A percentile compares a stretch with the other conserved stretches of the same genome.
Conservation (phyloP, 1,140 invertebrate species). For the Aphis gossypii region DNA sequence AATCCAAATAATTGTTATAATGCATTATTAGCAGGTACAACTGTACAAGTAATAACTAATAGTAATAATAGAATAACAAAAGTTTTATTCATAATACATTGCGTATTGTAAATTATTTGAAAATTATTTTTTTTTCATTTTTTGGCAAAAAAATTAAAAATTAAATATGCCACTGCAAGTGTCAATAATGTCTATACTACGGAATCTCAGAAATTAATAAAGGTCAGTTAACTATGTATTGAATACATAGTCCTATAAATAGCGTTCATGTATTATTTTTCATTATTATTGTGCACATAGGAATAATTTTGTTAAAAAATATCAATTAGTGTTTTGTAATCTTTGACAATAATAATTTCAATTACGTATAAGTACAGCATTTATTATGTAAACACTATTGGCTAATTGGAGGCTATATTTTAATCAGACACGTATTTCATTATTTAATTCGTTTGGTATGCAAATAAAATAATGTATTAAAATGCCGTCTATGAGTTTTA, state of each 20-base stretch:
- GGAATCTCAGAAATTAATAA: not conserved
- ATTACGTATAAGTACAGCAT: not conserved
- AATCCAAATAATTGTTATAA: no score
- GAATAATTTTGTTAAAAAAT: not conserved
- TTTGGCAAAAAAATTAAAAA: no score
- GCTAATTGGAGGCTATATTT: not conserved
- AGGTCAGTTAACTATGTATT: not conserved
- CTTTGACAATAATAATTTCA: not conserved
- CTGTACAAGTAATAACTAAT: no score
- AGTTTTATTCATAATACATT: no score
- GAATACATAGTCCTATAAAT: not conserved
- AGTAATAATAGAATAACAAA: no score
- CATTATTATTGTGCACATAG: no score
- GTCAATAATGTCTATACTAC: not conserved
- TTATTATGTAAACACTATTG: not conserved
- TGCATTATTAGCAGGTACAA: no score
- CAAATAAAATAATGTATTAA: constrained; percentile 6
- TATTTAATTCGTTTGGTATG: not conserved
- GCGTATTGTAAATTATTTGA: no score
- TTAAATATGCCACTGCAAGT: not conserved
- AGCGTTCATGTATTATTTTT: not conserved
- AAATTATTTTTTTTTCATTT: no score
- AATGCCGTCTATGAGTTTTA: not conserved
- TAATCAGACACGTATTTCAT: not conserved
- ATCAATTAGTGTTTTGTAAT: not conserved